Evolutionary conservation across 1,140 invertebrate species (phyloP).

Genomic region (Lithobius niger): DNA sequence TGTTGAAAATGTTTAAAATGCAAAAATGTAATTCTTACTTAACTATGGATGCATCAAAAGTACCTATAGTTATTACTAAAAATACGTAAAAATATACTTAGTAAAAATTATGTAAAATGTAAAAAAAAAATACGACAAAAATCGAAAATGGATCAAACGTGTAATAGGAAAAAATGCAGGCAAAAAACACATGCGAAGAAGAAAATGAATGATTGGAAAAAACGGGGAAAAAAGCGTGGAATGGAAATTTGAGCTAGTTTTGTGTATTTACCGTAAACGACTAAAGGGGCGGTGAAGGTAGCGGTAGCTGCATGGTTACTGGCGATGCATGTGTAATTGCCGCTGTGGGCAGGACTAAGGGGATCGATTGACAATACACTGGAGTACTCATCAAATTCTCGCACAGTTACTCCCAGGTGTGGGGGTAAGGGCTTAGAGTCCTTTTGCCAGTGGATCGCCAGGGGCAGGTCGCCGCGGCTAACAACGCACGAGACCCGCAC

Average conservation of each 20-base stretch:
- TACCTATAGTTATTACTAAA: too few relatives aligned
- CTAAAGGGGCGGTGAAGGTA: constrained; percentile 61
- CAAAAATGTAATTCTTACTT: too few relatives aligned
- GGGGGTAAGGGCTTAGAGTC: constrained; percentile 27
- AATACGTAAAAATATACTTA: too few relatives aligned
- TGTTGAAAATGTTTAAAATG: too few relatives aligned
- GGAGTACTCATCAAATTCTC: constrained; percentile 22
- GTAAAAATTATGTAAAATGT: not conserved
- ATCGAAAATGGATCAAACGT: not conserved
- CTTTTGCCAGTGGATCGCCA: constrained; percentile 32
- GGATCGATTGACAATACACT: constrained; percentile 18
- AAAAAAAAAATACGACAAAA: not conserved
- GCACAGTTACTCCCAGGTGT: constrained; percentile 25
- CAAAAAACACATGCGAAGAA: not conserved
- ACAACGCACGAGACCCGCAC: constrained; percentile 73
- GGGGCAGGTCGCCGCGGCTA: constrained; percentile 46
- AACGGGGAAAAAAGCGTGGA: constrained; percentile 1
- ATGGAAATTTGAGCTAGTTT: not conserved
- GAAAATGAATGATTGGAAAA: not conserved
- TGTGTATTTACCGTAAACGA: constrained; percentile 44
- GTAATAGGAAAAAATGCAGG: not conserved
- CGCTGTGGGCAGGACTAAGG: constrained; percentile 3
- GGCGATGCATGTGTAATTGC: constrained; percentile 64
- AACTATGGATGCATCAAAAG: too few relatives aligned
- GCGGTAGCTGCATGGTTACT: constrained; percentile 61